Percentiles rank a stretch among this genome's conserved stretches.
Evolutionary conservation across 2,888 invertebrate species (phyloP).

Genomic region (Drosophila imparisetae): DNA sequence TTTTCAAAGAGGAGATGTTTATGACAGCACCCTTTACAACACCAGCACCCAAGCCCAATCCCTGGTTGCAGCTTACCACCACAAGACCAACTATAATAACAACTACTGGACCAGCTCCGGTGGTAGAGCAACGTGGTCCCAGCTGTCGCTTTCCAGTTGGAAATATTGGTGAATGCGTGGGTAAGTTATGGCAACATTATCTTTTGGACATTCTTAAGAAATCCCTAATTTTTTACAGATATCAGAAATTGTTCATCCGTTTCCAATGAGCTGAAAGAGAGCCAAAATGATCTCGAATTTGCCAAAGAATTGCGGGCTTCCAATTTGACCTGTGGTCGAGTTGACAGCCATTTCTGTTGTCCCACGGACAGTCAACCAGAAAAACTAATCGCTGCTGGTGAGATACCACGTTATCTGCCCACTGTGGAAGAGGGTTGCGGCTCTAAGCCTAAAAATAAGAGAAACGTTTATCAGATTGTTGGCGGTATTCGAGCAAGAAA

Average conservation of each 20-base stretch:
- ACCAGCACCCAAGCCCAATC: conserved; percentile 40
- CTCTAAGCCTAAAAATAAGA: conserved; percentile 84
- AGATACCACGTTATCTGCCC: conserved; percentile 74
- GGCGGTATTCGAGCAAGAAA: conserved; percentile 88
- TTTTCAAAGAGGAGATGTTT: conserved; percentile 36
- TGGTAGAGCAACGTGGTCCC: conserved; percentile 7
- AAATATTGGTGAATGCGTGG: conserved; percentile 69
- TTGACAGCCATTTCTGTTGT: conserved; percentile 76
- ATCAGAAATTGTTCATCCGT: conserved; percentile 70
- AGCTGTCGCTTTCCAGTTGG: conserved; percentile 67
- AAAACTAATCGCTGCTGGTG: conserved; percentile 39
- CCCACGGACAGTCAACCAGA: conserved; percentile 56
- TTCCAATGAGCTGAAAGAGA: conserved; percentile 59
- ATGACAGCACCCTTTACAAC: conserved; percentile 21
- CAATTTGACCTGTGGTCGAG: conserved; percentile 69
- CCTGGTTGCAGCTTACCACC: conserved; percentile 43
- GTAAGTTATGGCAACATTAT: conserved; percentile 47
- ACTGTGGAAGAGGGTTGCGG: conserved; percentile 87
- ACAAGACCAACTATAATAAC: conserved; percentile 32
- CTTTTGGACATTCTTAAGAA: not conserved
- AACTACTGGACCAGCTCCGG: conserved; percentile 35
- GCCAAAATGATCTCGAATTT: conserved; percentile 70
- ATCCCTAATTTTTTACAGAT: conserved; percentile 41
- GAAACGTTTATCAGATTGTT: conserved; percentile 70
- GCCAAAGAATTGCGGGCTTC: conserved; percentile 73